Evolutionary conservation across 2,888 invertebrate genomes (phyloP), one percentile per base, ranked within the genome.

Genomic region (Lathronympha strigana): DNA sequence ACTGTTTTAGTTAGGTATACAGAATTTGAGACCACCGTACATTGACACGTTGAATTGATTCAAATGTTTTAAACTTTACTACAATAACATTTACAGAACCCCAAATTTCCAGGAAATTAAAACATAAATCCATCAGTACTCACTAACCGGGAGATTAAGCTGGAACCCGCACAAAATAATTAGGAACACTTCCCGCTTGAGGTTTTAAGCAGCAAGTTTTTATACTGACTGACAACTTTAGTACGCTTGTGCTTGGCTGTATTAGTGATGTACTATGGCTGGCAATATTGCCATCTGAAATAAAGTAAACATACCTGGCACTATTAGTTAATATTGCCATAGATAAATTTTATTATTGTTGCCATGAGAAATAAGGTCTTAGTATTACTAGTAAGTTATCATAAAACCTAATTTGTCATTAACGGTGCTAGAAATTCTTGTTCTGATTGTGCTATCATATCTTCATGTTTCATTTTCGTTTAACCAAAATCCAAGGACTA

Each of bases 81-180:
- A 11, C 11, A 33, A 53, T 53, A 2, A 13, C 25, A 19, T 21
- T 13, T 11, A 13, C 28, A 8, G 58, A 28, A 45, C 58, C 50
- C 45, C 28, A 64, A n/a, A 51, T 57, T 31, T 9, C 33, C 58
- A 8, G 17, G 23, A 58, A 64, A 64, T 64, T 64, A 64, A 64
- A 64, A 60, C 45, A 60, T 45, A 64, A 64, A 64, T 64, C 64
- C 64, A 25, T 53, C 64, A 60, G 58, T 58, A 28, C 50, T 64
- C 43, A 51, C 50, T 36, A 45, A 64, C 51, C 51, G 33, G 31
- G 45, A 54, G 51, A 64, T 63, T 43, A 43, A 47, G 4, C n/a
- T n/a, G 55, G 9, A 63, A 55, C 21, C 36, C 58, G 45, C 33
- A 38, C 28, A 38, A 64, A 64, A 64, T 64, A 64, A 64, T 64